Conservation (phyloP, 2,797 vertebrate species). For the Jordanella pulchra region DNA sequence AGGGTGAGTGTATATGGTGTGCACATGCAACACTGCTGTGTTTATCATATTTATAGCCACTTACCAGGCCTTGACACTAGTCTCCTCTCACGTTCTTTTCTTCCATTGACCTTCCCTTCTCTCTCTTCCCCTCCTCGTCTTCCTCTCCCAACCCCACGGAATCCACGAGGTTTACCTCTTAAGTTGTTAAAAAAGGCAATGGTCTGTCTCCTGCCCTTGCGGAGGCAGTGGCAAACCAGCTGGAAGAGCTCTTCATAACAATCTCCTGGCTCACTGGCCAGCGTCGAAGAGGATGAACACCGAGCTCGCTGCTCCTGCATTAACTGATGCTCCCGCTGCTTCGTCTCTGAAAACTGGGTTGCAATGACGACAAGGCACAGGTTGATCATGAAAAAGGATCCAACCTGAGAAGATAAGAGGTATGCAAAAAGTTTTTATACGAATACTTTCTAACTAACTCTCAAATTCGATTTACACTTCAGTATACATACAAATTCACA, state of each 20-base stretch:
- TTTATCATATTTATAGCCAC: conserved; percentile 8
- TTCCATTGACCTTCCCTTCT: conserved; percentile 58
- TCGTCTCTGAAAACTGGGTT: conserved; percentile 97
- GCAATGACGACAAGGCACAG: conserved; percentile 97
- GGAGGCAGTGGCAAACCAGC: conserved; percentile 89
- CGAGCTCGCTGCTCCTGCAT: conserved; percentile 94
- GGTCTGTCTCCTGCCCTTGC: conserved; percentile 86
- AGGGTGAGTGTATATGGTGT: neutral
- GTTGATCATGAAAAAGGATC: conserved; percentile 99
- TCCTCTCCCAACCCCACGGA: conserved; percentile 53
- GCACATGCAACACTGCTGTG: neutral
- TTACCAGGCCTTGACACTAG: conserved; percentile 40
- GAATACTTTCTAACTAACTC: neutral
- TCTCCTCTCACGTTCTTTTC: conserved; percentile 38
- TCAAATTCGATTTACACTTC: neutral
- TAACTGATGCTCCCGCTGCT: conserved; percentile 95
- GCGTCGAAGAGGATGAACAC: conserved; percentile 91
- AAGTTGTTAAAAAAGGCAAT: conserved; percentile 82
- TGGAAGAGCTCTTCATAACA: conserved; percentile 97
- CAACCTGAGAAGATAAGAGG: conserved; percentile 57
- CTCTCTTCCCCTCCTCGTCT: conserved; percentile 34
- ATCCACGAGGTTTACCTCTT: conserved; percentile 69
- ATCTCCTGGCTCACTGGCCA: conserved; percentile 92
- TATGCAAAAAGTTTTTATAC: neutral
- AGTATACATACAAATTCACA: neutral